Evolutionary conservation across 2,888 invertebrate species (phyloP), one percentile per base, ranked within the genome.

Genomic region (Chrysolina americana): DNA sequence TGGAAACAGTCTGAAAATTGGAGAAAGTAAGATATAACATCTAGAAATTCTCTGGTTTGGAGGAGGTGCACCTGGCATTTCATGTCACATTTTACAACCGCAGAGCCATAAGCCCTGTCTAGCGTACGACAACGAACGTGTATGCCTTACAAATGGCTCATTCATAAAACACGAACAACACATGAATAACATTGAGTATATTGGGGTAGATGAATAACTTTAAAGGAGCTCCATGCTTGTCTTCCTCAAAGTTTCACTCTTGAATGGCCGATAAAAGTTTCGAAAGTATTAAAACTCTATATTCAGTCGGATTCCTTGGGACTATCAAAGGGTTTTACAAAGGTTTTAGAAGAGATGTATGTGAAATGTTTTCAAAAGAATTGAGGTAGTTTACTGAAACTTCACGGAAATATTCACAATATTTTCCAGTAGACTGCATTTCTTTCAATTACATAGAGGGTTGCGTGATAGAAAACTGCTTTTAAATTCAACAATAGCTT

Each of bases 161-260:
- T 87, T 87, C 87, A 86, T 87, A 87, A 87, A 88, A 87, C 87
- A 87, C 86, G 87, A 87, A 87, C 82, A 83, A 80, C 81, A 82
- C 82, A 82, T 82, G 82, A 81, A 83, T 83, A 82, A 82, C 80
- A 80, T 78, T 79, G 81, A 80, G 78, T 80, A 80, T 81, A 80
- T 81, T 77, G 77, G 77, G 78, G 79, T 79, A 79, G 80, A 81
- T 81, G 78, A 81, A 81, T 82, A 81, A 79, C 74, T 78, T 76
- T 78, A 75, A 78, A 73, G 72, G 74, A 73, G 72, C 72, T 48
- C 62, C 70, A 28, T 65, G 74, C 65, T 69, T 70, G 50, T 66
- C 65, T 28, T 47, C 71, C 68, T 69, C 70, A 63, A 74, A 78
- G 72, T 74, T 78, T 72, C 74, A 78, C 68, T 74, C 69, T 44